These are phyloP conservation scores for Sebastes variabilis DNA, from an alignment of 2,797 vertebrate species.

Conservation along the genomic window DNA sequence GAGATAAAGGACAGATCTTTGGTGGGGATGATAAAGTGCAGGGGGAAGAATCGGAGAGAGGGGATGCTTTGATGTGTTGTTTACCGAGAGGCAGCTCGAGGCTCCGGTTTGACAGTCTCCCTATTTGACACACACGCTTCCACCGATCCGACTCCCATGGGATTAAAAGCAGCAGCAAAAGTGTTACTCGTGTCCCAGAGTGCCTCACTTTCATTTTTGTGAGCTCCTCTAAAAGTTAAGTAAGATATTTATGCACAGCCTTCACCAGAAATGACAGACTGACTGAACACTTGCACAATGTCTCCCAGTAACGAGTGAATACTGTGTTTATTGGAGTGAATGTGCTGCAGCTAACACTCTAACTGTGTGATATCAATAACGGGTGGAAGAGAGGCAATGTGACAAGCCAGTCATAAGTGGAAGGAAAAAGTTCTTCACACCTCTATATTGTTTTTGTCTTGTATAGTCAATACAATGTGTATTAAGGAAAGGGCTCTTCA, in stretches of 20 bases:
- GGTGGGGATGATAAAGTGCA: constrained; percentile 39
- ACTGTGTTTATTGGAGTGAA: constrained; percentile 15
- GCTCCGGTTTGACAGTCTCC: constrained; percentile 43
- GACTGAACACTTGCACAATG: background rate
- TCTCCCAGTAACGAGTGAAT: background rate
- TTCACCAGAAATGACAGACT: constrained; percentile 25
- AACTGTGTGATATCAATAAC: background rate
- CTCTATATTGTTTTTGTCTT: background rate
- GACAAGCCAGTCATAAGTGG: background rate
- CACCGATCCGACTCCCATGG: constrained; percentile 21
- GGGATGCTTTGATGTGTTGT: constrained; percentile 60
- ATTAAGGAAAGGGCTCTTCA: constrained; percentile 11
- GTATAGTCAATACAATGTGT: background rate
- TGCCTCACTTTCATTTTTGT: constrained; percentile 37
- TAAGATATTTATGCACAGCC: constrained; percentile 29
- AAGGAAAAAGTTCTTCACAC: background rate
- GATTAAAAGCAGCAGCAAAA: constrained; percentile 50
- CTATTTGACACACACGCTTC: constrained; percentile 33
- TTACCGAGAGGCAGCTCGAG: constrained; percentile 38
- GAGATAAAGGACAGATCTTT: constrained; percentile 44
- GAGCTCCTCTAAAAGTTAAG: constrained; percentile 19
- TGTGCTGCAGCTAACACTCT: background rate
- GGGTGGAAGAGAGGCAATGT: background rate
- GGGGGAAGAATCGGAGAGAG: constrained; percentile 23
- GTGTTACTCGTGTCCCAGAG: constrained; percentile 13